A percentile compares a stretch with the other conserved stretches of the same genome.
Evolutionary conservation across 53 echinoderm and acorn worm genomes (phyloP).

Genomic region (Glandiceps talaboti): DNA sequence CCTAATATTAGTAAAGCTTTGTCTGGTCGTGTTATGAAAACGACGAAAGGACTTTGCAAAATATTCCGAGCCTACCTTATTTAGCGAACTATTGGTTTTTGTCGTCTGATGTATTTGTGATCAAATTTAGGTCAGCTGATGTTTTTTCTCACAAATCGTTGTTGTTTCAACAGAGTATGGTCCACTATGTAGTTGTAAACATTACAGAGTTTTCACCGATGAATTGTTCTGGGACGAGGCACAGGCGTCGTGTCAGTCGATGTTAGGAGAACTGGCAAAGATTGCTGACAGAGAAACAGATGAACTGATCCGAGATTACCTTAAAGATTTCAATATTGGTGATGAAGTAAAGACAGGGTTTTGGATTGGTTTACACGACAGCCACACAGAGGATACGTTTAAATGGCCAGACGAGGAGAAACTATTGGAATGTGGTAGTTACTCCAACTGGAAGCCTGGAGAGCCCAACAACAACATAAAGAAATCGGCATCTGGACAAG

Average conservation of each 20-base stretch:
- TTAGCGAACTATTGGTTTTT: no score
- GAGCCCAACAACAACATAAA: neutral
- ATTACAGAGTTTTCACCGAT: neutral
- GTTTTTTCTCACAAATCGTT: no score
- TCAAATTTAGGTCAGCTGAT: neutral
- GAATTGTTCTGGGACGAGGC: neutral
- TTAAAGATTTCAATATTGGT: neutral
- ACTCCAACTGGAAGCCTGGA: neutral
- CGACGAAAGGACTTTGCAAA: no score
- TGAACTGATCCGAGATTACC: neutral
- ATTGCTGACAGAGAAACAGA: neutral
- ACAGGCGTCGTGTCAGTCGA: neutral
- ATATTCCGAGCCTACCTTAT: no score
- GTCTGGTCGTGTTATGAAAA: no score
- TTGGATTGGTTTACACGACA: neutral
- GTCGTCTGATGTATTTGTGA: no score
- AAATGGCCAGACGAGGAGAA: neutral
- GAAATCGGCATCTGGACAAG: neutral
- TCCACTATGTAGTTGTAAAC: neutral
- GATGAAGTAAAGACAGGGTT: neutral
- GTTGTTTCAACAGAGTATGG: neutral
- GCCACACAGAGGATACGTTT: neutral
- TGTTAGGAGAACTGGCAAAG: neutral
- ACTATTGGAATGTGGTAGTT: neutral
- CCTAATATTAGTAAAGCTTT: no score